Percentiles rank a stretch among this genome's conserved stretches.
These are phyloP conservation scores for Calephelis virginiensis DNA, from an alignment of 1,140 invertebrate species.

Conservation along the genomic window DNA sequence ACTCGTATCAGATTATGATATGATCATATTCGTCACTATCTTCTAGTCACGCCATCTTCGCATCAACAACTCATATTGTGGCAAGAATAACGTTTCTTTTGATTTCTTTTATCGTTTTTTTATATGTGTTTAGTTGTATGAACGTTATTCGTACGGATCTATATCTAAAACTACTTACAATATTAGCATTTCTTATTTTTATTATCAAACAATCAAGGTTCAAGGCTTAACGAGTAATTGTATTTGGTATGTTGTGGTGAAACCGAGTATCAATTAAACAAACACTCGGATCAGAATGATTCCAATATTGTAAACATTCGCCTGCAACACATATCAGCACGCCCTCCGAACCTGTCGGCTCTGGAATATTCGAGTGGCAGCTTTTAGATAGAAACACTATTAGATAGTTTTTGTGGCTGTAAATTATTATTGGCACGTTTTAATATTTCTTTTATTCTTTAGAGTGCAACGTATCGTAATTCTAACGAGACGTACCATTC, in stretches of 20 bases:
- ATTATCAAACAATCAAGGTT: constrained; percentile 68
- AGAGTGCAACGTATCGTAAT: too few species aligned
- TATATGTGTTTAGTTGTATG: neutral
- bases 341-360: constrained; percentile 40
- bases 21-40: too few species aligned
- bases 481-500: too few species aligned
- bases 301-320: constrained; percentile 62
- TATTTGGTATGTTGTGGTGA: constrained; percentile 56
- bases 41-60: too few species aligned
- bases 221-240: constrained; percentile 71
- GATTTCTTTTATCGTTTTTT: neutral
- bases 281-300: constrained; percentile 43
- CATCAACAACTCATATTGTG: too few species aligned
- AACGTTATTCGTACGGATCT: constrained; percentile 17
- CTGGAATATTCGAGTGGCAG: constrained; percentile 59
- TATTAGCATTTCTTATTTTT: constrained; percentile 52
- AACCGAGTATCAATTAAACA: constrained; percentile 65
- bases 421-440: too few species aligned
- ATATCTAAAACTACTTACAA: constrained; percentile 44
- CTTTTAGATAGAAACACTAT: too few species aligned
- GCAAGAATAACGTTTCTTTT: too few species aligned
- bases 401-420: too few species aligned
- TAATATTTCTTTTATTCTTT: too few species aligned
- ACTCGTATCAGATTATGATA: too few species aligned
- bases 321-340: constrained; percentile 38